Conservation (phyloP, 2,888 invertebrate species). For the Gymnosoma rotundatum region DNA sequence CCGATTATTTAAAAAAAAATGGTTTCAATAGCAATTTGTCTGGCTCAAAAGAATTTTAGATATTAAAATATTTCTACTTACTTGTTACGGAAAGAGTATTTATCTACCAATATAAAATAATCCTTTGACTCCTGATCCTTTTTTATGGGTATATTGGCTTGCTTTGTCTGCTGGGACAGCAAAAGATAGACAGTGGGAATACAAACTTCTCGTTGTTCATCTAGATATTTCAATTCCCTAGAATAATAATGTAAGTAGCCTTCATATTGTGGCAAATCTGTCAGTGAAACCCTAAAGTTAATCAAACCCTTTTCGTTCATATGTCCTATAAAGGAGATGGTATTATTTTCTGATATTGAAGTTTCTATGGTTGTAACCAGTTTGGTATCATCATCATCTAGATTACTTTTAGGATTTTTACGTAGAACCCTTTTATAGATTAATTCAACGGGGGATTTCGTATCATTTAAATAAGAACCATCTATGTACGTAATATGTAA, state of each 20-base stretch:
- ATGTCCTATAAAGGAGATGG: conserved; percentile 76
- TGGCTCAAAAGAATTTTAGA: too few relatives aligned
- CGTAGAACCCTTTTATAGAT: conserved; percentile 74
- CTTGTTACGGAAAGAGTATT: conserved; percentile 71
- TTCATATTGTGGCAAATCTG: conserved; percentile 81
- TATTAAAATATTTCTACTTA: conserved; percentile 53
- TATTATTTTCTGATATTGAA: conserved; percentile 80
- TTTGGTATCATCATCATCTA: conserved; percentile 32
- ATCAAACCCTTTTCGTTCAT: conserved; percentile 87
- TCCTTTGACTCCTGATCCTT: conserved; percentile 73
- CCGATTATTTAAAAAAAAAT: too few relatives aligned
- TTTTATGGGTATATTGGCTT: conserved; percentile 65
- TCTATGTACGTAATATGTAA: conserved; percentile 89
- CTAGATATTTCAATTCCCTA: conserved; percentile 74
- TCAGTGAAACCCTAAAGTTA: conserved; percentile 85
- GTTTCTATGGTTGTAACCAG: conserved; percentile 46
- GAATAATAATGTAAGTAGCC: conserved; percentile 74
- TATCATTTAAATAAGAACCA: conserved; percentile 85
- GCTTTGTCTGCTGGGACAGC: conserved; percentile 74
- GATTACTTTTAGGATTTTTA: conserved; percentile 33
- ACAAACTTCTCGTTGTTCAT: conserved; percentile 73
- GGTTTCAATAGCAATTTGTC: too few relatives aligned
- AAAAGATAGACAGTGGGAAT: conserved; percentile 54
- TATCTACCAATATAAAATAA: conserved; percentile 72
- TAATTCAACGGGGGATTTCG: conserved; percentile 84